Evolutionary conservation across 2,113 vertebrate species (phyloP).

Genomic region (Neoarius graeffei): DNA sequence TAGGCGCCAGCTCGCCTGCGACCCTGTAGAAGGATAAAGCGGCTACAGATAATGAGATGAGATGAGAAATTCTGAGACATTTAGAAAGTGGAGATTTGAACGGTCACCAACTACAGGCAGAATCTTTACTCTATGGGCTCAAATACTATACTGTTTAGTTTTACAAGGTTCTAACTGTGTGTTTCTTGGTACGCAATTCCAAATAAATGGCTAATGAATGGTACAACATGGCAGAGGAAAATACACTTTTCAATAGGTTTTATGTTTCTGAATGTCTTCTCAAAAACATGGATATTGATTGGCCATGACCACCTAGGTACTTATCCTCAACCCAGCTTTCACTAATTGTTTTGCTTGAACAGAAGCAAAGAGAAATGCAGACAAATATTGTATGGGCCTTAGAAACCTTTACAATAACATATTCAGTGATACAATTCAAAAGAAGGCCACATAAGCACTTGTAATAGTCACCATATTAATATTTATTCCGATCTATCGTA

Average conservation of each 20-base stretch:
- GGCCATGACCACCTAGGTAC: no score
- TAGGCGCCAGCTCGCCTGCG: no score
- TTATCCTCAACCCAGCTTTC: background rate
- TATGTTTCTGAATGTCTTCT: background rate
- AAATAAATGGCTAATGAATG: background rate
- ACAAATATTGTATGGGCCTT: background rate
- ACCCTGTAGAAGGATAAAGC: no score
- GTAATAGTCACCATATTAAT: background rate
- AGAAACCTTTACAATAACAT: background rate
- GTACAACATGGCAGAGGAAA: background rate
- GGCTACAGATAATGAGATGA: no score
- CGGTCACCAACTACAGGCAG: no score
- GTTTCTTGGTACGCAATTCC: background rate
- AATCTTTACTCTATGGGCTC: no score
- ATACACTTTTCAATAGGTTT: background rate
- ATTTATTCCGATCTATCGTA: background rate
- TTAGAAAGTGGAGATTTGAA: background rate
- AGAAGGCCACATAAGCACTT: background rate
- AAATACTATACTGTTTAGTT: background rate
- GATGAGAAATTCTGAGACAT: background rate
- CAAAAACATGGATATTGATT: background rate
- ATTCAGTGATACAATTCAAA: background rate
- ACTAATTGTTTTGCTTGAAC: background rate
- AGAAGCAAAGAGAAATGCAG: background rate
- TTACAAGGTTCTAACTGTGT: background rate